These are phyloP conservation scores for Ganaspis sp. DNA, from an alignment of 1,140 invertebrate genomes.

Conservation along the genomic window DNA sequence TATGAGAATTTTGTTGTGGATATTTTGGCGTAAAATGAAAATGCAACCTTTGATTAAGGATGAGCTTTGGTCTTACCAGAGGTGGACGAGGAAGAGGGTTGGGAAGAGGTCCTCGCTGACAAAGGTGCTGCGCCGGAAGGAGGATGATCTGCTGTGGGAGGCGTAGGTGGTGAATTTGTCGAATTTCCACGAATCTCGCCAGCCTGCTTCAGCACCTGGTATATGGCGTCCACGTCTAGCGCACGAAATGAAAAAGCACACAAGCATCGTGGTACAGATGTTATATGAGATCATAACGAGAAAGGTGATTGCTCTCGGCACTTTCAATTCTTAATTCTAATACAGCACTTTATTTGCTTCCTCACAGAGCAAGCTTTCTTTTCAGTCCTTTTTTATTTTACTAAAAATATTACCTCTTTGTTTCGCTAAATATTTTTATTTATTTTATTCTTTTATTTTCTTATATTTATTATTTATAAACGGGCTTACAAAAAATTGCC, in stretches of 20 bases:
- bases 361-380: too few species aligned
- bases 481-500: too few species aligned
- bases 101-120: slow-evolving; percentile 75
- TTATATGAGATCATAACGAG: slow-evolving; percentile 43
- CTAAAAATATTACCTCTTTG: too few species aligned
- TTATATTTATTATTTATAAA: too few species aligned
- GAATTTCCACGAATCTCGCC: slow-evolving; percentile 84
- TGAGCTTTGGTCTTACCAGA: slow-evolving; percentile 78
- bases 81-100: slow-evolving; percentile 78
- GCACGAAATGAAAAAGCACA: slow-evolving; percentile 57
- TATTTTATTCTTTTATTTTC: too few species aligned
- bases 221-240: slow-evolving; percentile 90
- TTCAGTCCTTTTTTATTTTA: too few species aligned
- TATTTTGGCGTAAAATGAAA: slow-evolving; percentile 37
- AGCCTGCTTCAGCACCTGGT: slow-evolving; percentile 94
- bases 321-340: slow-evolving; percentile 30
- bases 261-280: slow-evolving; percentile 36
- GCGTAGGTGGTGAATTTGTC: slow-evolving; percentile 75
- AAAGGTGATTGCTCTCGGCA: slow-evolving; percentile 34
- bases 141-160: slow-evolving; percentile 73
- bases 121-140: slow-evolving; percentile 69
- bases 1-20: too few species aligned
- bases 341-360: not conserved
- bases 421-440: too few species aligned
- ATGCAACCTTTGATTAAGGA: slow-evolving; percentile 31